A percentile compares a stretch with the other conserved stretches of the same genome.
These are phyloP conservation scores for Ageneiosus marmoratus DNA, from an alignment of 2,113 vertebrate genomes.

Conservation along the genomic window DNA sequence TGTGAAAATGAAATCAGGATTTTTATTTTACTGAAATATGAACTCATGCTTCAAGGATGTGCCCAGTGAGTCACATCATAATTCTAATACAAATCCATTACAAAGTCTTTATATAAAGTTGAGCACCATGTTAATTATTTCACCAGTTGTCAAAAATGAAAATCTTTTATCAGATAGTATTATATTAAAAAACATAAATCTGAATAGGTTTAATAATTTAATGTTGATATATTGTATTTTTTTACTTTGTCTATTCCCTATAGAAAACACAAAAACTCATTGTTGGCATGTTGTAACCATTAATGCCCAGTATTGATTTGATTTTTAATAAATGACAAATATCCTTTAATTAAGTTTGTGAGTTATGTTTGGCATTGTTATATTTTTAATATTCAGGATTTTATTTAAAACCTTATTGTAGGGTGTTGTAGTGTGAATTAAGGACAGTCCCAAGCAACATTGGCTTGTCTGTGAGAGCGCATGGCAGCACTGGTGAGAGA, in stretches of 20 bases:
- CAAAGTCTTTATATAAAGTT: neutral
- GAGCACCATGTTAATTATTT: neutral
- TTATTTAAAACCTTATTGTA: neutral
- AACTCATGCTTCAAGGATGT: neutral
- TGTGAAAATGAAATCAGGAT: neutral
- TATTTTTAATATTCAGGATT: neutral
- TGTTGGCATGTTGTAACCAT: neutral
- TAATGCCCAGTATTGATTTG: neutral
- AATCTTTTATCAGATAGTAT: neutral
- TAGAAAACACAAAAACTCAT: neutral
- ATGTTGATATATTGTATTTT: neutral
- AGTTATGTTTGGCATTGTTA: neutral
- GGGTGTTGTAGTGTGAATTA: neutral
- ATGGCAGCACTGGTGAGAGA: slow-evolving; percentile 69
- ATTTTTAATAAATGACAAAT: neutral
- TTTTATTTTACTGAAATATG: too few species aligned
- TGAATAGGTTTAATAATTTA: too few species aligned
- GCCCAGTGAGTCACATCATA: neutral
- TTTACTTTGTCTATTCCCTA: neutral
- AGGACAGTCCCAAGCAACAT: slow-evolving; percentile 8
- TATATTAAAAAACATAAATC: neutral
- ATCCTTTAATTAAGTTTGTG: neutral
- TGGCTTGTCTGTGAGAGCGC: slow-evolving; percentile 60
- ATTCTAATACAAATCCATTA: neutral
- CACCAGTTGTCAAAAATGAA: neutral